A percentile compares a stretch with the other conserved stretches of the same genome.
phyloP scores from a whole-genome alignment of 2,888 invertebrate genomes.

The Hololepta plana region DNA sequence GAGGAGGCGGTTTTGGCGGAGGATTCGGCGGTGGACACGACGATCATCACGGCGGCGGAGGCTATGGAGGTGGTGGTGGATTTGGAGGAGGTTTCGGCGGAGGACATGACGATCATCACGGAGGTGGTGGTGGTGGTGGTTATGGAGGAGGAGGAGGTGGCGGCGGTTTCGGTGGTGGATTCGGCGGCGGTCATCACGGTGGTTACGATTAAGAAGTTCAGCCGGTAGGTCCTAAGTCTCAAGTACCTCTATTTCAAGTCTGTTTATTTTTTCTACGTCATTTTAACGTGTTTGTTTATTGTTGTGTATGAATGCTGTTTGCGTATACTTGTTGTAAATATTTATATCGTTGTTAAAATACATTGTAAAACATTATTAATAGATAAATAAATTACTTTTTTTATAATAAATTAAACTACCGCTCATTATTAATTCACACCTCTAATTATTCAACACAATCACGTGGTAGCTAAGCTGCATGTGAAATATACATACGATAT shows the following conservation, averaged over 20 bases:
- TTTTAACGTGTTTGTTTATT: not conserved
- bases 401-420: constrained; percentile 1
- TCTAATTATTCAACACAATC: too few relatives aligned
- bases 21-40: constrained; percentile 6
- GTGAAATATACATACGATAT: too few relatives aligned
- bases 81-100: constrained; percentile 21
- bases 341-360: constrained; percentile 4
- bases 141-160: constrained; percentile 6
- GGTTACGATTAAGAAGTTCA: constrained; percentile 15
- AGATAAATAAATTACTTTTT: constrained; percentile 1
- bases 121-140: constrained; percentile 5
- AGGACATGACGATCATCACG: too few relatives aligned
- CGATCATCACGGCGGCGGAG: constrained; percentile 5
- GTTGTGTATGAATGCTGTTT: constrained; percentile 5
- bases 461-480: too few relatives aligned
- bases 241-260: constrained; percentile 3
- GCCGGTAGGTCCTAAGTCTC: not conserved
- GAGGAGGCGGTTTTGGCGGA: constrained; percentile 5
- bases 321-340: constrained; percentile 5
- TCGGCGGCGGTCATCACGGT: constrained; percentile 16
- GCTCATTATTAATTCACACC: too few relatives aligned
- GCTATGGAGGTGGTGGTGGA: too few relatives aligned
- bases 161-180: constrained; percentile 6
- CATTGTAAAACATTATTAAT: constrained; percentile 5
- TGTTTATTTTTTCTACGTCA: constrained; percentile 4